Percentiles rank a stretch among this genome's conserved stretches.
Evolutionary conservation across 1,140 invertebrate species (phyloP).

Genomic region (Hylaeus anthracinus): DNA sequence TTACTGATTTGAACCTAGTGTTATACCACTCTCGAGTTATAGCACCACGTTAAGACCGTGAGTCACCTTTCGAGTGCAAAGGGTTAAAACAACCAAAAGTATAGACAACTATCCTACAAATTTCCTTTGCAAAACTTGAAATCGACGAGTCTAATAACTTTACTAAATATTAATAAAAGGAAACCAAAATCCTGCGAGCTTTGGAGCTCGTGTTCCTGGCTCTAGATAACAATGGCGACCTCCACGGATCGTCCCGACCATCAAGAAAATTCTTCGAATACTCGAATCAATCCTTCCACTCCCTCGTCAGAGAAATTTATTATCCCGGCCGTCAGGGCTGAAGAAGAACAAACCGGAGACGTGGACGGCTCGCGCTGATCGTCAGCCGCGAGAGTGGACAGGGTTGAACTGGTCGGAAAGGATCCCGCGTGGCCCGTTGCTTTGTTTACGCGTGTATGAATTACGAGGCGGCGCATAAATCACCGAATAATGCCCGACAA

Average conservation of each 20-base stretch:
- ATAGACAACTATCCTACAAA: no score
- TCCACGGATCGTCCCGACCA: neutral
- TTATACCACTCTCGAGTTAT: no score
- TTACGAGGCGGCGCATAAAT: conserved; percentile 49
- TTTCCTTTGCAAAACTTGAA: no score
- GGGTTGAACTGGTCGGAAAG: neutral
- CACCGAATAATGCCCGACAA: conserved; percentile 48
- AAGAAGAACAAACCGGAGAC: neutral
- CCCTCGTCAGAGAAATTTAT: neutral
- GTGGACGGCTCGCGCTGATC: neutral
- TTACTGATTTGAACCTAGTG: no score
- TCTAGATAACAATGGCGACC: neutral
- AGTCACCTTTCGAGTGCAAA: no score
- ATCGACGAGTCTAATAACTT: no score
- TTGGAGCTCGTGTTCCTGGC: no score
- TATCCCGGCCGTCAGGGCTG: neutral
- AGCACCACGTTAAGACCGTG: no score
- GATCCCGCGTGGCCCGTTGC: neutral
- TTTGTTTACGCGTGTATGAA: conserved; percentile 52
- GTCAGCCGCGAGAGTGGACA: neutral
- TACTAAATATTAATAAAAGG: no score
- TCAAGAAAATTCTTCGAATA: neutral
- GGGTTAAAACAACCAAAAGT: no score
- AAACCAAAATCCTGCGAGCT: no score
- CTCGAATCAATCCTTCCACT: neutral